Base-by-base conservation (phyloP, 2,797 vertebrate genomes). In the Eurystomus glaucurus region DNA sequence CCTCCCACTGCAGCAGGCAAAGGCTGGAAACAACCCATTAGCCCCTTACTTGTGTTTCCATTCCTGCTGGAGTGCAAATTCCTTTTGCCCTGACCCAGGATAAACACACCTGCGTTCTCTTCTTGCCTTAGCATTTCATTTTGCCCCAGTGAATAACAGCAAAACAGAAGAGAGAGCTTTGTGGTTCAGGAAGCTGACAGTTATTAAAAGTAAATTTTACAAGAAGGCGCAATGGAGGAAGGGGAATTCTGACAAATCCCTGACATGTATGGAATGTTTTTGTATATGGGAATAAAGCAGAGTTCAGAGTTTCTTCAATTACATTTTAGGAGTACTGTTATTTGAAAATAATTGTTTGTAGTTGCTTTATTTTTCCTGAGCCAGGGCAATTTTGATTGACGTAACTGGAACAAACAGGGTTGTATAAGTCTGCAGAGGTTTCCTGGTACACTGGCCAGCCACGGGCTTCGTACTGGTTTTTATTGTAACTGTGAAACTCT, bases 181-280 rank as follows among this genome's bases (percentile, higher is more conserved):
- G 93, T 81, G 80, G 54, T 93, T 91, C 81, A 96, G 95, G 95
- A 92, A 95, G 50, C 90, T 74, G 86, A 85, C 21, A 58, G 92
- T 94, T 97, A 96, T 95, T 91, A 95, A 97, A 98, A 97, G 79
- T 91, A 96, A 94, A 92, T 97, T 95, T 93, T 96, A 93, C 62
- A 97, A 91, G 90, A 84, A 52, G 35, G 46, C 62, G 93, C 87
- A 69, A 62, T 0, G 0, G 57, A 71, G 51, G 54, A 88, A 85
- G 91, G 86, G 93, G 97, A 95, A 94, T 95, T 97, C 85, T 93
- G 75, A 60, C 2, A 39, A 91, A 97, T 91, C 84, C 62, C 55
- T 94, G 92, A 57, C 93, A 98, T 96, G 95, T 88, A 79, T 25
- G 96, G 97, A 97, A 98, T 97, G 97, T 95, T 89, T 66, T 96